Percentiles rank a stretch among this genome's conserved stretches.
These are phyloP conservation scores for Aphelenchoides avenae DNA, from an alignment of 1,140 invertebrate species.

Conservation along the genomic window DNA sequence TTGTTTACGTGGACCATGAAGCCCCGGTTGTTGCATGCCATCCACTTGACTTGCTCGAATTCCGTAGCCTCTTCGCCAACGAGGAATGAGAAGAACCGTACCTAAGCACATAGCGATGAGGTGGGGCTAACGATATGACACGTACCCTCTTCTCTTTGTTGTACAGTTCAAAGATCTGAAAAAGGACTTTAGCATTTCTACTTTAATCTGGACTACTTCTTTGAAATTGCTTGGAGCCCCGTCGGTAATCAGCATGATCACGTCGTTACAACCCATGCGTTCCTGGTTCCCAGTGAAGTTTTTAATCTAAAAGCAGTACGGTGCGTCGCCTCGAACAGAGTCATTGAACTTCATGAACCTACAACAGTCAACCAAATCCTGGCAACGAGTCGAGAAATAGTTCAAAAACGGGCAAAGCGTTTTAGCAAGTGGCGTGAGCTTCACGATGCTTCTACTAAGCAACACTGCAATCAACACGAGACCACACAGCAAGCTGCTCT, in stretches of 20 bases:
- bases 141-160: slow-evolving; percentile 68
- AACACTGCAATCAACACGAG: slow-evolving; percentile 1
- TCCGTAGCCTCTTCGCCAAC: slow-evolving; percentile 91
- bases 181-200: no score
- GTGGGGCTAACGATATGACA: slow-evolving; percentile 21
- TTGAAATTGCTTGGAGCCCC: slow-evolving; percentile 88
- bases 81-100: slow-evolving; percentile 93
- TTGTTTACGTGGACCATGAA: slow-evolving; percentile 59
- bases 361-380: no score
- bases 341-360: no score
- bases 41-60: slow-evolving; percentile 84
- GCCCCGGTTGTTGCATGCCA: slow-evolving; percentile 95
- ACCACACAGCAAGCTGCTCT: neutral
- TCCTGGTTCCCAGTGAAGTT: slow-evolving; percentile 40
- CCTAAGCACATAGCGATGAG: slow-evolving; percentile 63
- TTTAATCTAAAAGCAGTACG: slow-evolving; percentile 49
- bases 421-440: neutral
- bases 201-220: no score
- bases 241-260: slow-evolving; percentile 93
- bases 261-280: slow-evolving; percentile 75
- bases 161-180: slow-evolving; percentile 79
- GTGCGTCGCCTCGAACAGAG: no score
- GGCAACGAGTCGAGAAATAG: no score
- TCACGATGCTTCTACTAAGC: neutral
- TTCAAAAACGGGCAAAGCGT: no score